Percentiles rank a stretch among this genome's conserved stretches.
Evolutionary conservation across 2,797 vertebrate species (phyloP).

Genomic region (Diceros bicornis): DNA sequence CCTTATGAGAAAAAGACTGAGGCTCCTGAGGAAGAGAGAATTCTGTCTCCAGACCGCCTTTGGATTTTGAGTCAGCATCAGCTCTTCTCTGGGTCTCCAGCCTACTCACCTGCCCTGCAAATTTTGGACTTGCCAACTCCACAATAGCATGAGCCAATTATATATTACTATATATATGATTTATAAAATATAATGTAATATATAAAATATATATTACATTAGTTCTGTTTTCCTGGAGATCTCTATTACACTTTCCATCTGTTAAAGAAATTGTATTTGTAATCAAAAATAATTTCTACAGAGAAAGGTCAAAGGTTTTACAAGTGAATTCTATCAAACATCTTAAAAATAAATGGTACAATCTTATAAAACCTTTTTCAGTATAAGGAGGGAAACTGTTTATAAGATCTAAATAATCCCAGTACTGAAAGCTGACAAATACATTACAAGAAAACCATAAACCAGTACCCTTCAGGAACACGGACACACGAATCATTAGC

Average conservation of each 20-base stretch:
- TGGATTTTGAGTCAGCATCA: no score
- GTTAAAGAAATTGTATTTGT: background rate
- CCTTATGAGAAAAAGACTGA: no score
- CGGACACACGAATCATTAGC: background rate
- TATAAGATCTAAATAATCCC: background rate
- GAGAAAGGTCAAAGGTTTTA: background rate
- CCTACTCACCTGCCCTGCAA: background rate
- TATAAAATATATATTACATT: background rate
- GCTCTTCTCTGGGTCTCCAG: no score
- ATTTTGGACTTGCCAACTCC: background rate
- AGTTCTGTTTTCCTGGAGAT: background rate
- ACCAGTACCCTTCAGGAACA: background rate
- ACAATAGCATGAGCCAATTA: background rate
- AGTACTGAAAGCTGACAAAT: background rate
- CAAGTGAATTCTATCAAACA: background rate
- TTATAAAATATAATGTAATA: background rate
- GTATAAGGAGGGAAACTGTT: background rate
- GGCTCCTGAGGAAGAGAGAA: no score
- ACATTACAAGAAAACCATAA: background rate
- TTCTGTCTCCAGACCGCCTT: no score
- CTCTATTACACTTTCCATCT: background rate
- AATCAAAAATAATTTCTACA: background rate
- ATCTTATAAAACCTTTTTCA: background rate
- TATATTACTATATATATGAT: background rate
- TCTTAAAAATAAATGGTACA: background rate